Percentiles rank a stretch among this genome's conserved stretches.
Evolutionary conservation across 2,888 invertebrate species (phyloP).

Genomic region (Trachelus troglodyta): DNA sequence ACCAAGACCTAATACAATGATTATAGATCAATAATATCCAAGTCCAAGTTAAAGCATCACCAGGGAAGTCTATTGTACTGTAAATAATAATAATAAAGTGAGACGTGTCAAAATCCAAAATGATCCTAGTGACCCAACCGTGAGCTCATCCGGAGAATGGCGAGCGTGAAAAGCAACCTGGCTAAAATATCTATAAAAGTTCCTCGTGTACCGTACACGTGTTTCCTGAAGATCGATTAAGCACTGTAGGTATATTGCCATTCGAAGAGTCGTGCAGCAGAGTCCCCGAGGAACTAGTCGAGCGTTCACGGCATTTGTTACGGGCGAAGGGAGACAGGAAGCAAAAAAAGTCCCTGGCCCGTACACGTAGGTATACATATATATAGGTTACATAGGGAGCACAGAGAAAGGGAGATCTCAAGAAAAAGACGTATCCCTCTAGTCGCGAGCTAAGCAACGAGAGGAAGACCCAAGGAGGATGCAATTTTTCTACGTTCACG

Average conservation of each 20-base stretch:
- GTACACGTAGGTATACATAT: not conserved
- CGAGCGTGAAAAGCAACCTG: not conserved
- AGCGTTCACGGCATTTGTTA: not conserved
- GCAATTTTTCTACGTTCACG: constrained; percentile 9
- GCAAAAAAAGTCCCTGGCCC: not conserved
- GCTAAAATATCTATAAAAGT: not conserved
- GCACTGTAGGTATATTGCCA: not conserved
- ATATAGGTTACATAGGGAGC: not conserved
- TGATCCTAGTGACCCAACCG: not conserved
- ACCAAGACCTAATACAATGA: not conserved
- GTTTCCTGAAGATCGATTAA: not conserved
- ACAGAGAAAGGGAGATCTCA: not conserved
- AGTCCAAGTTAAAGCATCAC: not conserved
- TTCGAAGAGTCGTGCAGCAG: not conserved
- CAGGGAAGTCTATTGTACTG: not conserved
- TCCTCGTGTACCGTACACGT: not conserved
- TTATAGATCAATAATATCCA: not conserved
- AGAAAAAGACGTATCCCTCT: not conserved
- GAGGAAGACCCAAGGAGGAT: not conserved
- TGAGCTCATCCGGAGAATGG: not conserved
- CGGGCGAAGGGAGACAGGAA: not conserved
- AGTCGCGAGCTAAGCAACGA: not conserved
- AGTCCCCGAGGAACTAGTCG: not conserved
- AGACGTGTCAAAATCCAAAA: not conserved
- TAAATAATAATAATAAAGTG: not conserved